Evolutionary conservation across 2,888 invertebrate species (phyloP), one percentile per base, ranked within the genome.

Genomic region (Drosophila incognita): DNA sequence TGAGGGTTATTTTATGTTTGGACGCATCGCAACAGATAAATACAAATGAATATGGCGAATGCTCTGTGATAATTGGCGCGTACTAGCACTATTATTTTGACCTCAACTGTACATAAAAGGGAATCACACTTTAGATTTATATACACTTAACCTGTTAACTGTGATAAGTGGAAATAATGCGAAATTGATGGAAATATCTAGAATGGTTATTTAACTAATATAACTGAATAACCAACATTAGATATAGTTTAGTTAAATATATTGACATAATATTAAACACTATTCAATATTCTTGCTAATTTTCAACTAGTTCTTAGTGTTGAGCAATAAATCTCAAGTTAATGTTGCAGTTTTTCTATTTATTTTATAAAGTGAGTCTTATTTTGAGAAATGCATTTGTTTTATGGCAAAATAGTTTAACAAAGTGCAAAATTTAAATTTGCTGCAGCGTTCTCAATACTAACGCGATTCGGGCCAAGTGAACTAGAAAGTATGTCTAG

Each of bases 221-320:
- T 4, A 33, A 11, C 33, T 11, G 1, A 33, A 4, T 4, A 11
- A 11, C 1, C 11, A 11, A 33, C 33, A 33, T 33, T 33, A 10
- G 11, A 11, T 33, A 11, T 0, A 4, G 0, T 11, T 1, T 4
- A 33, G 36, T 36, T 6, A 3, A 6, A 5, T n/a, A n/a, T 11
- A 21, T 5, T 21, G 21, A 21, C 6, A 1, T 0, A 6, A 2
- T 42, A 0, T 21, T n/a, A 5, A 11, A 6, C 13, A 35, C 13
- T 35, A 2, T 13, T 13, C 11, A 42, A 42, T 42, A 1, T 21
- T 6, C 42, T 13, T 21, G 42, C 11, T 42, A 0, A 11, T 21
- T 13, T 21, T 42, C 11, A 11, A 42, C 21, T 10, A 11, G 5
- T 40, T 40, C n/a, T 21, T 40, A 21, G 21, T 11, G 21, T 21